These are phyloP conservation scores for Sminthopsis crassicaudata DNA, from an alignment of 2,113 vertebrate species.

Conservation along the genomic window DNA sequence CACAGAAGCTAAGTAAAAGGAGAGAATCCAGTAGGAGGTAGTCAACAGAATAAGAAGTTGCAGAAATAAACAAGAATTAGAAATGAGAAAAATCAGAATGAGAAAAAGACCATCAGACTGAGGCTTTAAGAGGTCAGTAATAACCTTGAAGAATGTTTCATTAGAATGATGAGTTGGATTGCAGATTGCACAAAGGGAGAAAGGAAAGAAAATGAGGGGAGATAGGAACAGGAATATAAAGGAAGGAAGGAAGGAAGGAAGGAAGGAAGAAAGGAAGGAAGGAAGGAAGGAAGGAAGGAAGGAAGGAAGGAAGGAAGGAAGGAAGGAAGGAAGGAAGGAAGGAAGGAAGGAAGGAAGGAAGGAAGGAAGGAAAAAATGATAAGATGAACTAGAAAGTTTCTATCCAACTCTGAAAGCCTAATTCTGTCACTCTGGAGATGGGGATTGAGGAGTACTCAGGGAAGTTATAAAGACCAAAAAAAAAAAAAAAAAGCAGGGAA, in stretches of 20 bases:
- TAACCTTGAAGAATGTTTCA: background rate
- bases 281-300: background rate
- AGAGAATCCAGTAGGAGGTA: rapidly evolving
- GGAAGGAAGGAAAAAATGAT: background rate
- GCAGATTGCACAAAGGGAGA: background rate
- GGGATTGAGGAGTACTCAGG: background rate
- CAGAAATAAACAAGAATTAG: background rate
- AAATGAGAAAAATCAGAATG: background rate
- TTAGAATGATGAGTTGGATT: background rate
- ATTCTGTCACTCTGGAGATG: background rate
- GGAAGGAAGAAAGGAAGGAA: background rate
- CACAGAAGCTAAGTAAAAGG: background rate
- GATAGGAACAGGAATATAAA: background rate
- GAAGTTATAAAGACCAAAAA: background rate
- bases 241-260: background rate
- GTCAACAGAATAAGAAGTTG: background rate
- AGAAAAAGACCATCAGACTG: background rate
- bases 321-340: background rate
- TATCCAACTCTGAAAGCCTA: background rate
- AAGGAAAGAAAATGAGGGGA: background rate
- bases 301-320: background rate
- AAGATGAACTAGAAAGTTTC: background rate
- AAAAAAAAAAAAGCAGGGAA: background rate
- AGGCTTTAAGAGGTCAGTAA: background rate
- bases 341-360: background rate